Conservation (phyloP, 2,113 vertebrate genomes). For the Sapajus apella region DNA sequence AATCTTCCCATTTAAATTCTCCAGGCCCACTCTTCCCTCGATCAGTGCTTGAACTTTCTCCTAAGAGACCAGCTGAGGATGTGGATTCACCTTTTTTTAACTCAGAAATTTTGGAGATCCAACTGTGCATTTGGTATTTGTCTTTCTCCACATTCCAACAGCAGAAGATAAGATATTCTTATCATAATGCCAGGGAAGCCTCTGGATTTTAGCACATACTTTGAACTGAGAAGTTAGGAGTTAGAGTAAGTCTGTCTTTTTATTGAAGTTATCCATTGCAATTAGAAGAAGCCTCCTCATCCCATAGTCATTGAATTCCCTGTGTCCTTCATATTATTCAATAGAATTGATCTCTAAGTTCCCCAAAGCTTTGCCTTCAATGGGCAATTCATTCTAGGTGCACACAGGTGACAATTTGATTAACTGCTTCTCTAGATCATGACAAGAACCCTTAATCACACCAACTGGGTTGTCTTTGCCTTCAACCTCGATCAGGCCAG, state of each 20-base stretch:
- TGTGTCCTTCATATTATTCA: background rate
- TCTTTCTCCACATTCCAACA: background rate
- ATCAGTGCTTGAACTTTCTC: background rate
- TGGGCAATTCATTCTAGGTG: background rate
- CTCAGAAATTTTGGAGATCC: background rate
- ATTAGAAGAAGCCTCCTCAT: background rate
- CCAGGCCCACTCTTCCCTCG: background rate
- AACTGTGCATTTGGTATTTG: background rate
- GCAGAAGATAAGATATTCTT: background rate
- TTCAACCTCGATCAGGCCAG: background rate
- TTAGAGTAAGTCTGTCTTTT: conserved; percentile 9
- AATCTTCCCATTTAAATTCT: background rate
- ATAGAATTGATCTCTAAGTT: background rate
- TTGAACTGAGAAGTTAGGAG: background rate
- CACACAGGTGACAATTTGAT: conserved; percentile 11
- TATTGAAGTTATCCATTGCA: background rate
- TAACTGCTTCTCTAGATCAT: conserved; percentile 18
- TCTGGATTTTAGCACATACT: background rate
- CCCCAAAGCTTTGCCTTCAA: background rate
- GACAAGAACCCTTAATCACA: background rate
- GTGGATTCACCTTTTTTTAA: background rate
- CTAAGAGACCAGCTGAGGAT: background rate
- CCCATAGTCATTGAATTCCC: background rate
- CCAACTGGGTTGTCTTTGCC: background rate
- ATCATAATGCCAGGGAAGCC: background rate